Conservation (phyloP, 2,113 vertebrate species). For the Camarhynchus parvulus region DNA sequence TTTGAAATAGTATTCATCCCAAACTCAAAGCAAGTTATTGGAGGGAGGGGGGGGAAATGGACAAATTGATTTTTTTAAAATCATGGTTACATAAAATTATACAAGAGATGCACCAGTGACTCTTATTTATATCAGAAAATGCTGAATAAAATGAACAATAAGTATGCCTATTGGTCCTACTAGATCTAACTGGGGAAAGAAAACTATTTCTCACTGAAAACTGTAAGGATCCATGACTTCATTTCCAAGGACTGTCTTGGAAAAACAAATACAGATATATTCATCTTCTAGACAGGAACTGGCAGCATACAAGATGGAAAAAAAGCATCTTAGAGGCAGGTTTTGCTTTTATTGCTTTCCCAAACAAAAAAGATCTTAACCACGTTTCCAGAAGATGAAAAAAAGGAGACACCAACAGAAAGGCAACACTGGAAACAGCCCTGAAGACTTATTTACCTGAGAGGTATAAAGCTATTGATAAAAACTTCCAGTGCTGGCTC, state of each 20-base stretch:
- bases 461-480: neutral
- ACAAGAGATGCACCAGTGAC: neutral
- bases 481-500: neutral
- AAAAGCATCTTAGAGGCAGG: neutral
- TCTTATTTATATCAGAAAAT: neutral
- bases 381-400: neutral
- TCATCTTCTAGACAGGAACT: neutral
- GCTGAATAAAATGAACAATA: neutral
- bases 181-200: neutral
- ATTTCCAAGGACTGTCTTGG: neutral
- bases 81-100: neutral
- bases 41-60: rapidly evolving
- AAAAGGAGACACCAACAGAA: neutral
- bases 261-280: neutral
- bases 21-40: neutral
- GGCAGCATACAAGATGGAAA: neutral
- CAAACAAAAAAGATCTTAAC: neutral
- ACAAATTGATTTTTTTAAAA: neutral
- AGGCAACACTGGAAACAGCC: neutral
- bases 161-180: neutral
- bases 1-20: neutral
- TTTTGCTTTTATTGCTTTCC: neutral
- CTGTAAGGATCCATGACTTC: neutral
- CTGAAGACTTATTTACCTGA: neutral
- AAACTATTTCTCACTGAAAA: neutral